Evolutionary conservation across 2,888 invertebrate species (phyloP).

Genomic region (Nomada goodeniana): DNA sequence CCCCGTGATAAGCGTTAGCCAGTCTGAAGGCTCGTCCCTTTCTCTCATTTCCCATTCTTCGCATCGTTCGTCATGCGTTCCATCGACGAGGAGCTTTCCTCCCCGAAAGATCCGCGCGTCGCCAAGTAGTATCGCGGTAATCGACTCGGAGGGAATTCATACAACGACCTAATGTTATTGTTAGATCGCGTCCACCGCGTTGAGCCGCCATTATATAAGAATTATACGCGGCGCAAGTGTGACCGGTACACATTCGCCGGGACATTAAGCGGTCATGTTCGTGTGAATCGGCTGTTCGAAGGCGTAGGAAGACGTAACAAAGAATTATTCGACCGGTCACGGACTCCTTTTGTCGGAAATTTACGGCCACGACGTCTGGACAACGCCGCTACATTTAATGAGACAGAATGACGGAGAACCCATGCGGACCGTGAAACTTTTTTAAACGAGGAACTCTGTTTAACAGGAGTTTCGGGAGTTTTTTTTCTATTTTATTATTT

Average conservation of each 20-base stretch:
- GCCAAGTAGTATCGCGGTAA: neutral
- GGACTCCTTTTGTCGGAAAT: conserved; percentile 7
- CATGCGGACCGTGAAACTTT: no score
- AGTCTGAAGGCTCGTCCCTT: neutral
- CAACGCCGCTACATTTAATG: neutral
- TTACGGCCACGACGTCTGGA: neutral
- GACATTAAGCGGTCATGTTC: conserved; percentile 20
- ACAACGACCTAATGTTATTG: conserved; percentile 17
- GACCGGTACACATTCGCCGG: conserved; percentile 19
- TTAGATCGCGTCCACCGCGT: neutral
- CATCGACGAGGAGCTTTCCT: neutral
- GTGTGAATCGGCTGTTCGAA: conserved; percentile 37
- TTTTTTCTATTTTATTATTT: no score
- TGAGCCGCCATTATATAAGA: conserved; percentile 28
- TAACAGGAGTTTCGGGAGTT: no score
- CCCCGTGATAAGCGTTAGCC: neutral
- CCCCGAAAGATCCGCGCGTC: neutral
- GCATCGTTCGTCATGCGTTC: neutral
- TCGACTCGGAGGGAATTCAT: neutral
- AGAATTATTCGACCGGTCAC: conserved; percentile 25
- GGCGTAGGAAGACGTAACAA: conserved; percentile 28
- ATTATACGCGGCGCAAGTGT: conserved; percentile 18
- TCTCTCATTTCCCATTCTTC: neutral
- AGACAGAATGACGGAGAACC: neutral
- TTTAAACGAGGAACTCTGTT: no score